Evolutionary conservation across 2,113 vertebrate genomes (phyloP), one percentile per base, ranked within the genome.

Genomic region (Cryptomyrus ogoouensis): DNA sequence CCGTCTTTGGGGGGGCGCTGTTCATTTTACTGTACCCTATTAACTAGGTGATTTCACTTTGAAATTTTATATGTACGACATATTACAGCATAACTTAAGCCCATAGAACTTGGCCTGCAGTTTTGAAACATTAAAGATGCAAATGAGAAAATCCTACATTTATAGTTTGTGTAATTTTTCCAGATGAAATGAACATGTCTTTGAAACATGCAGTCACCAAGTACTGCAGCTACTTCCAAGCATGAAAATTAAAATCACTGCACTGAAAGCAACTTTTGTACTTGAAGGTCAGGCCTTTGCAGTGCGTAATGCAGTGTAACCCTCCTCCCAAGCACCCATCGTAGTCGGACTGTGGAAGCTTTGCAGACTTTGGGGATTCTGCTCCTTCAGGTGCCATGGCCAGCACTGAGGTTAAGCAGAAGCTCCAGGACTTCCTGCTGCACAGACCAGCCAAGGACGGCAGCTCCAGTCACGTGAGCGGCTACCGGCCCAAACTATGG

Each of bases 401-500:
- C 91, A 99, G 98, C 94, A 99, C 97, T 80, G 98, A 99, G 92
- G 98, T 99, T 88, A 99, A 99, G 93, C 98, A 99, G 96, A 99
- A 98, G 95, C 98, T 99, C 94, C 98, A 99, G 92, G 98, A 99
- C 96, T 99, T 99, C 97, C 96, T 99, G 91, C 94, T 99, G 93
- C 99, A 96, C 94, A 99, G 99, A 96, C 98, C 98, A 0, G 97
- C 97, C 90, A 99, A 99, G 95, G 98, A 99, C 92, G 95, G 96
- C 91, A 92, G 94, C 90, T 90, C 94, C 91, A 97, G 94, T 91
- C 97, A 97, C 94, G 96, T 97, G 93, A 94, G 97, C 92, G 96
- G 96, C 93, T 97, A 97, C 87, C 97, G 97, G 92, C 97, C 96
- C 90, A 99, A 98, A 94, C 97, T 99, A 94, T 99, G 98, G 98